A percentile compares a stretch with the other conserved stretches of the same genome.
These are phyloP conservation scores for Lepus europaeus DNA, from an alignment of 2,113 vertebrate genomes.

Conservation along the genomic window DNA sequence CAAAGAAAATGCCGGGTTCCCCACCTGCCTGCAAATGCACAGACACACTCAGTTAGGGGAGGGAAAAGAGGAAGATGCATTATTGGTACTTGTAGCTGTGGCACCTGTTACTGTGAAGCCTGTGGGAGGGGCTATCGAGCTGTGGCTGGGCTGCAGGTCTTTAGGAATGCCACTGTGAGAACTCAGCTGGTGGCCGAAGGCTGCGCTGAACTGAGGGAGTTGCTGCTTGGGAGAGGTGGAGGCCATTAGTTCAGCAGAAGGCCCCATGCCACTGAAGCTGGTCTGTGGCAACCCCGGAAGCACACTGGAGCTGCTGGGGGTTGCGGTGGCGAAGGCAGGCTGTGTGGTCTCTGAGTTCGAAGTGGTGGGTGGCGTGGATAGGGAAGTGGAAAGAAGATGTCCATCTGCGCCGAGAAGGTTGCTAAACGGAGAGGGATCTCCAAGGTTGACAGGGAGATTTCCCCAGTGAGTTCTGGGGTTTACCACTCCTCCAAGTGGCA, in stretches of 20 bases:
- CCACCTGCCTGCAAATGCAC: constrained; percentile 87
- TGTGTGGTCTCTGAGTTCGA: constrained; percentile 96
- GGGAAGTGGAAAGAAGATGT: constrained; percentile 97
- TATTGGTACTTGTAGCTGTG: constrained; percentile 97
- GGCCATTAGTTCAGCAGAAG: constrained; percentile 93
- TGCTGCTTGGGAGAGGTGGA: constrained; percentile 96
- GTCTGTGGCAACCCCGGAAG: constrained; percentile 96
- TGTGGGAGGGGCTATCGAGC: constrained; percentile 97
- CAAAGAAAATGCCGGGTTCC: constrained; percentile 87
- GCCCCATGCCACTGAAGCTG: constrained; percentile 92
- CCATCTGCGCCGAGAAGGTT: constrained; percentile 95
- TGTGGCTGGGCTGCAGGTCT: constrained; percentile 99
- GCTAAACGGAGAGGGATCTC: constrained; percentile 95
- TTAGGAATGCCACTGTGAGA: constrained; percentile 99
- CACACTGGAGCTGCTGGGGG: constrained; percentile 91
- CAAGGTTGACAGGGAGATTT: constrained; percentile 93
- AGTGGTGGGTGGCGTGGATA: constrained; percentile 97
- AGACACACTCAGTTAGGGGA: constrained; percentile 92
- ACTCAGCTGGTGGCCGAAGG: constrained; percentile 98
- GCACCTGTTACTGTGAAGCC: constrained; percentile 96
- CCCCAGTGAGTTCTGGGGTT: constrained; percentile 96
- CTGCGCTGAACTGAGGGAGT: constrained; percentile 99
- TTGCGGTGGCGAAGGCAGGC: constrained; percentile 94
- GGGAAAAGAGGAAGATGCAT: constrained; percentile 92
- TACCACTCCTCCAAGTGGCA: constrained; percentile 94